Percentiles rank a stretch among this genome's conserved stretches.
Conservation (phyloP, 2,113 vertebrate species). For the Cephalopholis sonnerati region DNA sequence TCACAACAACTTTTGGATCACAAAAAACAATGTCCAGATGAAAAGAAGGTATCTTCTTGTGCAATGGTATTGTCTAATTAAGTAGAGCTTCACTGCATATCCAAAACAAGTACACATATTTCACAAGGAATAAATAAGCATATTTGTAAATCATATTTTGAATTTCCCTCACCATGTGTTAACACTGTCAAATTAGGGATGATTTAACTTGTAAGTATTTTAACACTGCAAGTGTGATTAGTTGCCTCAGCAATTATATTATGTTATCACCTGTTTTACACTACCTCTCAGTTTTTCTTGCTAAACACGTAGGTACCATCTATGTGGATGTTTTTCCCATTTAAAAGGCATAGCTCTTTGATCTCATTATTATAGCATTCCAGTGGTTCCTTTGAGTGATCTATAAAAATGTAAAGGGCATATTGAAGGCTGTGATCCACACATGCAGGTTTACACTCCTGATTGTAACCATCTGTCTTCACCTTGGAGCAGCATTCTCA, state of each 20-base stretch:
- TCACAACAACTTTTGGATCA: background rate
- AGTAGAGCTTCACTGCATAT: background rate
- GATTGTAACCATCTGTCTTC: conserved; percentile 31
- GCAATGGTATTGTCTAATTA: background rate
- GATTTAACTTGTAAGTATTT: background rate
- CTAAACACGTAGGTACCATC: background rate
- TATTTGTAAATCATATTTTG: too few species aligned
- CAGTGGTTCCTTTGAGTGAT: background rate
- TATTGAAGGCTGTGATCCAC: background rate
- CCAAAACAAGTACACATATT: background rate
- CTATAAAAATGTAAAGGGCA: background rate
- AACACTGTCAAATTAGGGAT: background rate
- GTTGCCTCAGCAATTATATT: background rate
- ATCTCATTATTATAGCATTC: background rate
- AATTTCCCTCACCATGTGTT: background rate
- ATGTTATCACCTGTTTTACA: too few species aligned
- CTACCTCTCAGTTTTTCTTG: background rate
- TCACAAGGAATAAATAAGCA: background rate
- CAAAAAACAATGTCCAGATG: background rate
- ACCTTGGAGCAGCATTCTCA: conserved; percentile 19
- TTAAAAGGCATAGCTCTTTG: background rate
- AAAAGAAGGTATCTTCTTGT: background rate
- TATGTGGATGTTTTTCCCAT: background rate
- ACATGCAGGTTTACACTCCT: background rate
- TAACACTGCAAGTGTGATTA: background rate